These are phyloP conservation scores for Tinamus major DNA, from an alignment of 2,797 vertebrate genomes.

Conservation along the genomic window DNA sequence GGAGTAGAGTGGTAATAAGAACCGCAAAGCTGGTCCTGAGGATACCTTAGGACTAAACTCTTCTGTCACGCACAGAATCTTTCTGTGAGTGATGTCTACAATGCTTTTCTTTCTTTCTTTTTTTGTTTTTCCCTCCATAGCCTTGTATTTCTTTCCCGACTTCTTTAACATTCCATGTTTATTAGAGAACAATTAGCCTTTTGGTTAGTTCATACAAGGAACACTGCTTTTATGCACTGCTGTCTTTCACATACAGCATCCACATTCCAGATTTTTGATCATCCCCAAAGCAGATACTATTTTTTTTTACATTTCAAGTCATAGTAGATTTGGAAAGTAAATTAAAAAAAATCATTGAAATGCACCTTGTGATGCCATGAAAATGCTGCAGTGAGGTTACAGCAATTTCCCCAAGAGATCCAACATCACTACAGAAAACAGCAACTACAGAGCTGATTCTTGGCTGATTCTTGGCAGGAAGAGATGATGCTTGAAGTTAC, in stretches of 20 bases:
- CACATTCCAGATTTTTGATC: not conserved
- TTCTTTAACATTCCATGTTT: not conserved
- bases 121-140: not conserved
- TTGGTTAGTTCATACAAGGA: constrained; percentile 7
- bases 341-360: not conserved
- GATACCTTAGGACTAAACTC: not conserved
- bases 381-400: not conserved
- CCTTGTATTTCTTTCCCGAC: not conserved
- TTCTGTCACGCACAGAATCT: not conserved
- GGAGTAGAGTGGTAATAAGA: not conserved
- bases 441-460: not conserved
- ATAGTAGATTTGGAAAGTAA: not conserved
- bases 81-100: not conserved
- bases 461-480: not conserved
- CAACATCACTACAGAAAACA: not conserved
- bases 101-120: not conserved
- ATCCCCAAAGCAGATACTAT: not conserved
- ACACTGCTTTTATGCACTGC: constrained; percentile 7
- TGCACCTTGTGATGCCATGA: not conserved
- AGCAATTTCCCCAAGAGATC: not conserved
- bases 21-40: not conserved
- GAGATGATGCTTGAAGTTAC: not conserved
- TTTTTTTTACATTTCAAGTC: not conserved
- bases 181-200: not conserved
- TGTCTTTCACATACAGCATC: not conserved